Conservation (phyloP, 1,140 invertebrate genomes). For the Cylas formicarius region DNA sequence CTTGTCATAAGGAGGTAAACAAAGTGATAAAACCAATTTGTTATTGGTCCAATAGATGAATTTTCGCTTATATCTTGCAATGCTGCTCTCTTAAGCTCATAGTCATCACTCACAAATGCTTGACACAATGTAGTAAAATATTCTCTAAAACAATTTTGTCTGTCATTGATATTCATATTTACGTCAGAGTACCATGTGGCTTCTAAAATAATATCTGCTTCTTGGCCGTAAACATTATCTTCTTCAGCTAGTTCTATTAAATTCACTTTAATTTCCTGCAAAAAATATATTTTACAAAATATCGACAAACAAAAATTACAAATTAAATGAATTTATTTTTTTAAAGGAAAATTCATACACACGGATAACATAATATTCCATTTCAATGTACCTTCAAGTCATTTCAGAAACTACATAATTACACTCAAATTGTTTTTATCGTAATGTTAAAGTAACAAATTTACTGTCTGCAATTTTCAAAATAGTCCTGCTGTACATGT, state of each 20-base stretch:
- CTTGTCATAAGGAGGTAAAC: slow-evolving; percentile 35
- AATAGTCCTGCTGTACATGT: too few relatives aligned
- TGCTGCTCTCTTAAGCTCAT: slow-evolving; percentile 26
- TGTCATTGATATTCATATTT: slow-evolving; percentile 20
- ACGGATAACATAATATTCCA: too few relatives aligned
- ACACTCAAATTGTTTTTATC: too few relatives aligned
- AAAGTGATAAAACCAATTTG: slow-evolving; percentile 40
- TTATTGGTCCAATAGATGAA: slow-evolving; percentile 33
- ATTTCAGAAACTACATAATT: too few relatives aligned
- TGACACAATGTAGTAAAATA: slow-evolving; percentile 35
- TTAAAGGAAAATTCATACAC: slow-evolving; percentile 1
- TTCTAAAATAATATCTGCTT: slow-evolving; percentile 23
- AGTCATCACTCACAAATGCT: slow-evolving; percentile 29
- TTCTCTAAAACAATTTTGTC: slow-evolving; percentile 23
- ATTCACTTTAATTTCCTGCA: slow-evolving; percentile 35
- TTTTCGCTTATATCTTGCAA: slow-evolving; percentile 34
- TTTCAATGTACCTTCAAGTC: too few relatives aligned
- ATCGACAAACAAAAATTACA: slow-evolving; percentile 11
- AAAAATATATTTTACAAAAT: slow-evolving; percentile 7
- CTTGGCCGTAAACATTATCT: slow-evolving; percentile 27
- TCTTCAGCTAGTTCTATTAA: slow-evolving; percentile 32
- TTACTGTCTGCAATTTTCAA: too few relatives aligned
- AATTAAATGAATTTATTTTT: slow-evolving; percentile 2
- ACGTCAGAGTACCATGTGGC: slow-evolving; percentile 29
- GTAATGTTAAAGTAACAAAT: too few relatives aligned